Evolutionary conservation across 2,888 invertebrate genomes (phyloP).

Genomic region (Drosophila meridiana): DNA sequence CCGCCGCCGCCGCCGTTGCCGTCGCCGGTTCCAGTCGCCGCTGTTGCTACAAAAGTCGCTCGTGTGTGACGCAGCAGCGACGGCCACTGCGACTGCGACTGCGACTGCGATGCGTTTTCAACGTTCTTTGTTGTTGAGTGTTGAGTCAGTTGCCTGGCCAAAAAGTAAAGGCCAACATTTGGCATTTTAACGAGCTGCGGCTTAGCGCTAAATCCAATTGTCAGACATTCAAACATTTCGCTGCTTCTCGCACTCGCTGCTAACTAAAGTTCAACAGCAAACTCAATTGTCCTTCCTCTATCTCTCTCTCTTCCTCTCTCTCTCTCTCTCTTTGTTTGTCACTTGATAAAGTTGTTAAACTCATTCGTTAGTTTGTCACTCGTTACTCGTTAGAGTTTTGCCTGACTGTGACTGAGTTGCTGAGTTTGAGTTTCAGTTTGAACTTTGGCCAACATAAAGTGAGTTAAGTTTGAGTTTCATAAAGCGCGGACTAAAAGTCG

Average conservation of each 20-base stretch:
- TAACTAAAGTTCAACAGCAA: conserved; percentile 8
- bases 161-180: conserved; percentile 66
- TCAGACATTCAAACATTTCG: conserved; percentile 5
- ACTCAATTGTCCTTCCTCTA: conserved; percentile 26
- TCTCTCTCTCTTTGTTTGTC: neutral
- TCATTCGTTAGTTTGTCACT: conserved; percentile 16
- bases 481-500: neutral
- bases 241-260: conserved; percentile 15
- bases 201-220: conserved; percentile 34
- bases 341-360: neutral
- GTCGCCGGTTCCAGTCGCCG: conserved; percentile 18
- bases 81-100: conserved; percentile 3
- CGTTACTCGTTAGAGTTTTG: neutral
- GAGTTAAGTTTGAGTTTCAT: neutral
- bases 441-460: neutral
- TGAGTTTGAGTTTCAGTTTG: neutral
- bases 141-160: conserved; percentile 20
- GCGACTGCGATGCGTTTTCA: conserved; percentile 29
- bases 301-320: neutral
- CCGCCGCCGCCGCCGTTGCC: neutral
- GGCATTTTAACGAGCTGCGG: conserved; percentile 55
- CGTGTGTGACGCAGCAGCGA: conserved; percentile 63
- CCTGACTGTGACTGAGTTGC: neutral
- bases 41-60: conserved; percentile 43
- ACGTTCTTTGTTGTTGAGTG: conserved; percentile 39